A percentile compares a stretch with the other conserved stretches of the same genome.
Evolutionary conservation across 2,888 invertebrate species (phyloP).

Genomic region (Coleophora deauratella): DNA sequence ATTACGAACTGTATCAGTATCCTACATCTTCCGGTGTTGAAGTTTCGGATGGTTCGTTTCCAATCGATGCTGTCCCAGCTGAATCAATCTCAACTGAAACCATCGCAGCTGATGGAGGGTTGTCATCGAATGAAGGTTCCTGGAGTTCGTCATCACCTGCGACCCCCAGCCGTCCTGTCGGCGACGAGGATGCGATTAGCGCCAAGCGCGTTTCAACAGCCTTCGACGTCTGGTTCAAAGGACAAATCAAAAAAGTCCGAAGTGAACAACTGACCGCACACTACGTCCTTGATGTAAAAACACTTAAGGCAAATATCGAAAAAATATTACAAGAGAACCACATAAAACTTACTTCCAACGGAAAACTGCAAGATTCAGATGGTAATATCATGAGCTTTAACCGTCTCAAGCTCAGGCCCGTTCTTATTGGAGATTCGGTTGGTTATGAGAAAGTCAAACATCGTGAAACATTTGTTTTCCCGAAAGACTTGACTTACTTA

Average conservation of each 20-base stretch:
- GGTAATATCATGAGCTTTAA: slow-evolving; percentile 20
- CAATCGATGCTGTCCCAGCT: no score
- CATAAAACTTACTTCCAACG: slow-evolving; percentile 12
- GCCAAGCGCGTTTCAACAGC: background rate
- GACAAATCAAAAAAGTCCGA: slow-evolving; percentile 26
- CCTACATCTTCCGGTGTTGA: no score
- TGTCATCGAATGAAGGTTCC: no score
- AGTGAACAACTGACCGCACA: slow-evolving; percentile 14
- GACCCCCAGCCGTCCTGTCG: no score
- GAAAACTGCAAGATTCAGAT: slow-evolving; percentile 24
- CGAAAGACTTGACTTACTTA: slow-evolving; percentile 24
- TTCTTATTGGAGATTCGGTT: slow-evolving; percentile 35
- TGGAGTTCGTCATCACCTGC: no score
- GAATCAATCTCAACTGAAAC: no score
- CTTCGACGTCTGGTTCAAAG: slow-evolving; percentile 34
- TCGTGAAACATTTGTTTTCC: slow-evolving; percentile 9
- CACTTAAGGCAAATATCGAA: slow-evolving; percentile 25
- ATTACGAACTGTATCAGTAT: no score
- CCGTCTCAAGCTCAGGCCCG: slow-evolving; percentile 35
- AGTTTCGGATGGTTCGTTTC: no score
- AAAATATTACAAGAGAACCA: slow-evolving; percentile 29
- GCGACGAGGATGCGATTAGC: slow-evolving; percentile 9
- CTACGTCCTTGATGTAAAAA: slow-evolving; percentile 18
- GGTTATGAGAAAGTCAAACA: slow-evolving; percentile 19
- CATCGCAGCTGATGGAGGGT: no score